Percentiles rank a stretch among this genome's conserved stretches.
Evolutionary conservation across 2,797 vertebrate species (phyloP).

Genomic region (Ataeniobius toweri): DNA sequence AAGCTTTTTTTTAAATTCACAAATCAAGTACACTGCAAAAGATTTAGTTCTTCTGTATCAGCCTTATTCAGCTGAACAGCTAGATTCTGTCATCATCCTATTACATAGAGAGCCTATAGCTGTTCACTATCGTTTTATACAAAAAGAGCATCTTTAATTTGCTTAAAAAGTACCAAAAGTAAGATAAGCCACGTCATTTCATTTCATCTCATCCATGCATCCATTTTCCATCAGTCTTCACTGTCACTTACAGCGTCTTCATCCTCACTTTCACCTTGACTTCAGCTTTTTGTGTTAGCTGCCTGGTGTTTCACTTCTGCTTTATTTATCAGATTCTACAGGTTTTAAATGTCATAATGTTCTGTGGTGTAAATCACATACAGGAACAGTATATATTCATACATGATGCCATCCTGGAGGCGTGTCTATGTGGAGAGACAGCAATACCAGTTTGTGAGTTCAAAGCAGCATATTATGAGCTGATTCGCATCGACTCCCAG

Average conservation of each 20-base stretch:
- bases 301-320: slow-evolving; percentile 1
- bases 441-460: slow-evolving; percentile 97
- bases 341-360: slow-evolving; percentile 21
- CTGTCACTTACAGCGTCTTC: slow-evolving; percentile 44
- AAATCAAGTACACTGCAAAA: neutral
- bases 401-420: slow-evolving; percentile 98
- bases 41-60: neutral
- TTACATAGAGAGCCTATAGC: neutral
- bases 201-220: slow-evolving; percentile 48
- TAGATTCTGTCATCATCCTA: neutral
- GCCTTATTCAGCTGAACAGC: too few relatives aligned
- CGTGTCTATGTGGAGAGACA: slow-evolving; percentile 97
- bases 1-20: neutral
- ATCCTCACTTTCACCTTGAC: slow-evolving; percentile 43
- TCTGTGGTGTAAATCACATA: slow-evolving; percentile 29
- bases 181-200: slow-evolving; percentile 23
- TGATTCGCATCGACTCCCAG: slow-evolving; percentile 99
- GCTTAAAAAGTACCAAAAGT: slow-evolving; percentile 16
- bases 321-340: neutral
- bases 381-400: slow-evolving; percentile 99
- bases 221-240: slow-evolving; percentile 55
- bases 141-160: slow-evolving; percentile 20
- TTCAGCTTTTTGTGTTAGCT: slow-evolving; percentile 19
- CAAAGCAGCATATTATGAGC: slow-evolving; percentile 98
- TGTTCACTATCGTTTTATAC: neutral